Evolutionary conservation across 2,888 invertebrate genomes (phyloP).

Genomic region (Drosophila meridionalis): DNA sequence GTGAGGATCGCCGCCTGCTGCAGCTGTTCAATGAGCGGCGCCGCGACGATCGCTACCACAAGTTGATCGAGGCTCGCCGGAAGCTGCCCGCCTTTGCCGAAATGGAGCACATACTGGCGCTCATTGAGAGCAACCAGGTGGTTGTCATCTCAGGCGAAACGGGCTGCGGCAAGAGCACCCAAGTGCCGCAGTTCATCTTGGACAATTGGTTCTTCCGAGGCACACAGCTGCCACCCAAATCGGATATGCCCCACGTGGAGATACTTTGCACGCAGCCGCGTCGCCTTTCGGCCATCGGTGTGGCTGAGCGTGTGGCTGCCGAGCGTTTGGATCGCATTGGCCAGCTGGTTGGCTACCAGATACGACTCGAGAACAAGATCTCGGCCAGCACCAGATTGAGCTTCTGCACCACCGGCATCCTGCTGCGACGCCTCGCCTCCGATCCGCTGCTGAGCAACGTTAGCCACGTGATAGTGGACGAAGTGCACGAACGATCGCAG

Average conservation of each 20-base stretch:
- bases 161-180: conserved; percentile 93
- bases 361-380: conserved; percentile 91
- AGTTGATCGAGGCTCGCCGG: conserved; percentile 88
- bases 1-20: conserved; percentile 88
- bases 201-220: conserved; percentile 91
- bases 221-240: conserved; percentile 73
- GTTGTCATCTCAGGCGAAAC: conserved; percentile 93
- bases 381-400: conserved; percentile 92
- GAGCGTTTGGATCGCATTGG: conserved; percentile 91
- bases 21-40: conserved; percentile 88
- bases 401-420: conserved; percentile 97
- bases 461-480: conserved; percentile 94
- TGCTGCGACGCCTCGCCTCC: conserved; percentile 92
- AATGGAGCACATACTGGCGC: conserved; percentile 89
- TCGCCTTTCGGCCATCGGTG: conserved; percentile 95
- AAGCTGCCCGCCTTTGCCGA: conserved; percentile 91
- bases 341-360: conserved; percentile 88
- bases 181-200: conserved; percentile 97
- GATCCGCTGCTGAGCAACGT: conserved; percentile 91
- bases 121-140: conserved; percentile 87
- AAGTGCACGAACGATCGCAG: conserved; percentile 96
- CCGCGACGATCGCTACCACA: conserved; percentile 88
- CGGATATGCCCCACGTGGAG: conserved; percentile 89
- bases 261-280: conserved; percentile 97
- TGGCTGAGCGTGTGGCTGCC: conserved; percentile 95